A percentile compares a stretch with the other conserved stretches of the same genome.
Evolutionary conservation across 2,113 vertebrate species (phyloP).

Genomic region (Scortum barcoo): DNA sequence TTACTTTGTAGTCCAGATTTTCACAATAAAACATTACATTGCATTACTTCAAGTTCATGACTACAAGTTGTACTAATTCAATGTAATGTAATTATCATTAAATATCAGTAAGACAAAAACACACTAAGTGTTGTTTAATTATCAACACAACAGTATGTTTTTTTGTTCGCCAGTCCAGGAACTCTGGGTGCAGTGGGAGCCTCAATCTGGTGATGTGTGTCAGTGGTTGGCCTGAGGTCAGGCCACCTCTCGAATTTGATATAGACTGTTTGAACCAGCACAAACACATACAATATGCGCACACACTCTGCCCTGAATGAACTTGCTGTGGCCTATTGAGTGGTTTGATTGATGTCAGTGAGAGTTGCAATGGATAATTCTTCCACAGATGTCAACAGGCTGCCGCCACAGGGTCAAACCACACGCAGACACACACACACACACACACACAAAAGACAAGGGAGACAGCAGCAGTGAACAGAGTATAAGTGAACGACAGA

Average conservation of each 20-base stretch:
- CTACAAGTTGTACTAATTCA: neutral
- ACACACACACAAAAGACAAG: slow-evolving; percentile 28
- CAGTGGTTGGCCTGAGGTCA: slow-evolving; percentile 46
- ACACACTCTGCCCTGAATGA: slow-evolving; percentile 65
- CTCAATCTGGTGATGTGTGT: slow-evolving; percentile 23
- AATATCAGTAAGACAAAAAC: neutral
- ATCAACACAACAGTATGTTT: neutral
- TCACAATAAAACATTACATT: neutral
- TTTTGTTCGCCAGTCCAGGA: neutral
- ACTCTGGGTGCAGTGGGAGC: slow-evolving; percentile 11
- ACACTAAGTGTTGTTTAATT: neutral
- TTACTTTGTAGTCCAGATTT: neutral
- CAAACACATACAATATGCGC: slow-evolving; percentile 19
- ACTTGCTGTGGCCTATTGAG: slow-evolving; percentile 77
- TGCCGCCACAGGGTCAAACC: slow-evolving; percentile 73
- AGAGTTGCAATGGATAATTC: slow-evolving; percentile 77
- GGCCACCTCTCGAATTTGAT: slow-evolving; percentile 69
- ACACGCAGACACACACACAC: slow-evolving; percentile 27
- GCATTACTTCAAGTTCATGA: too few species aligned
- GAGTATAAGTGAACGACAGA: neutral
- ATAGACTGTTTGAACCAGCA: slow-evolving; percentile 70
- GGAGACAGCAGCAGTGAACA: slow-evolving; percentile 23
- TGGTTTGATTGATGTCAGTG: slow-evolving; percentile 75
- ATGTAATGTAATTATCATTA: neutral
- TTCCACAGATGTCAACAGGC: slow-evolving; percentile 77